phyloP scores from a whole-genome alignment of 1,140 invertebrate genomes.

The Papilio helenus region DNA sequence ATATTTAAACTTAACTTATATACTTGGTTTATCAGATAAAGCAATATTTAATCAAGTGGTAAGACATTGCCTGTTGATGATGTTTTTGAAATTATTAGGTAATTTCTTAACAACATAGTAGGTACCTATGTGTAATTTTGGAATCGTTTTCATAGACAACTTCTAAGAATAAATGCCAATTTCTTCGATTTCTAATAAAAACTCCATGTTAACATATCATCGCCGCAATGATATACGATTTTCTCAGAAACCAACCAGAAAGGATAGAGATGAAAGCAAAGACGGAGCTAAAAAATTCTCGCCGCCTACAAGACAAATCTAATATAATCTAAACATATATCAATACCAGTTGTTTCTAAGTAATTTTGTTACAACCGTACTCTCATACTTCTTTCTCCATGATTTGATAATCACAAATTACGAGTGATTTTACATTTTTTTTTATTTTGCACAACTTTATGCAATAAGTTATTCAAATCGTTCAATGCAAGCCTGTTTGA shows the following conservation, averaged over 20 bases:
- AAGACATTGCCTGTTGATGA: too few relatives aligned
- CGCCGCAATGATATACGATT: neutral
- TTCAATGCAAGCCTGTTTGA: neutral
- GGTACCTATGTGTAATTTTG: too few relatives aligned
- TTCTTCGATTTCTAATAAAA: neutral
- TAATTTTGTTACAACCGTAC: too few relatives aligned
- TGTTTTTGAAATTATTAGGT: too few relatives aligned
- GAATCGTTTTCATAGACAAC: neutral
- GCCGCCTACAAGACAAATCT: neutral
- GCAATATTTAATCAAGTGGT: too few relatives aligned
- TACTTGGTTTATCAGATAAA: too few relatives aligned
- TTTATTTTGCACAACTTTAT: neutral
- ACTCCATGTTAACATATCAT: neutral
- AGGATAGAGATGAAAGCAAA: slow-evolving; percentile 38
- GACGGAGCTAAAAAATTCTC: neutral
- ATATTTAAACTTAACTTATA: too few relatives aligned
- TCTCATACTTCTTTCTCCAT: too few relatives aligned
- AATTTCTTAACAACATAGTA: too few relatives aligned
- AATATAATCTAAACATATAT: neutral
- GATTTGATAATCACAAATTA: too few relatives aligned
- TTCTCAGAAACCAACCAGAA: slow-evolving; percentile 37
- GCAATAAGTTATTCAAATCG: neutral
- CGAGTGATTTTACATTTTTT: too few relatives aligned
- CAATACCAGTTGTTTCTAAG: neutral
- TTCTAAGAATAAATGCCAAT: neutral